Evolutionary conservation across 2,797 vertebrate genomes (phyloP).

Genomic region (Vultur gryphus): DNA sequence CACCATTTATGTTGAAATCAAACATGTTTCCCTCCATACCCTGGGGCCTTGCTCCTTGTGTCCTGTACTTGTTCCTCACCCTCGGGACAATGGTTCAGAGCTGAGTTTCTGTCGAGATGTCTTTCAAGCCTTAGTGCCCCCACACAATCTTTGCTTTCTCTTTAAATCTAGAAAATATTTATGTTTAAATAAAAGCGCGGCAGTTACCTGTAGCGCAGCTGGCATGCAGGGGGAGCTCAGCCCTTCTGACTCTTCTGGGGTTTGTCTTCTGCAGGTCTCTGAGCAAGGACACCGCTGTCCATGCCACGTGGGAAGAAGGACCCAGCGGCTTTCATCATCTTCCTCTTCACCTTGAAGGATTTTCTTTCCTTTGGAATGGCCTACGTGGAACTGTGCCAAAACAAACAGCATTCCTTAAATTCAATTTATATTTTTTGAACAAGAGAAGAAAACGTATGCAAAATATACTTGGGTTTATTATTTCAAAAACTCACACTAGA

Average conservation of each 20-base stretch:
- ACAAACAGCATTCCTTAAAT: not conserved
- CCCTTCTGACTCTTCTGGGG: fast-evolving
- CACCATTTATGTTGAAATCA: not conserved
- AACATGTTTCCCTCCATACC: not conserved
- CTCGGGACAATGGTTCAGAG: fast-evolving
- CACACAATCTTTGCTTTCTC: not conserved
- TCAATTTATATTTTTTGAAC: not conserved
- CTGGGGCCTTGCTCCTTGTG: not conserved
- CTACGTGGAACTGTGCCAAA: not conserved
- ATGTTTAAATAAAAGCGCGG: fast-evolving
- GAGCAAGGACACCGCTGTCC: not conserved
- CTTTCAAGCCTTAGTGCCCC: not conserved
- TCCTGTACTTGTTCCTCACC: not conserved
- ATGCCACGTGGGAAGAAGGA: fast-evolving
- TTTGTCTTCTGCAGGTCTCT: not conserved
- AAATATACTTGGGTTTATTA: not conserved
- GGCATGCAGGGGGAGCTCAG: not conserved
- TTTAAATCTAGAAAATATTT: not conserved
- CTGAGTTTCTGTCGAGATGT: not conserved
- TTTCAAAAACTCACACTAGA: not conserved
- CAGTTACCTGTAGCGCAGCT: not conserved
- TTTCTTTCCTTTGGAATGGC: not conserved
- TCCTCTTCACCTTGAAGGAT: not conserved
- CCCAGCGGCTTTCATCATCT: not conserved
- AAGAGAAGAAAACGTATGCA: not conserved